These are phyloP conservation scores for Aphis gossypii DNA, from an alignment of 1,140 invertebrate genomes.

Conservation along the genomic window DNA sequence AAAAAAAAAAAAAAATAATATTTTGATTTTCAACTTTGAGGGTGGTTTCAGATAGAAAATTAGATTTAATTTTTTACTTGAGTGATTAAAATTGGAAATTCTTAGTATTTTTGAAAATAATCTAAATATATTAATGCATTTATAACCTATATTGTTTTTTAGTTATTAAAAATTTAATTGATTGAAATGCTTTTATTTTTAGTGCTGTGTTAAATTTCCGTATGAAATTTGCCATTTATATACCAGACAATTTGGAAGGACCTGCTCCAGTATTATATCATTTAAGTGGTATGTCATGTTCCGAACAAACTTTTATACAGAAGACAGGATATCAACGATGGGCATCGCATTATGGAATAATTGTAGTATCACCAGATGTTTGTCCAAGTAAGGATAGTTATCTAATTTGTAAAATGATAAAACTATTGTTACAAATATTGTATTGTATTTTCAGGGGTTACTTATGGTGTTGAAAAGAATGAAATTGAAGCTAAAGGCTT, in stretches of 20 bases:
- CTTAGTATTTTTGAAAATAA: no score
- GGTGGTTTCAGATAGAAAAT: no score
- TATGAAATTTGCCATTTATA: conserved; percentile 92
- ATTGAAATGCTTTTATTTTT: conserved; percentile 61
- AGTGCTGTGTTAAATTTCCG: conserved; percentile 81
- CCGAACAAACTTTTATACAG: conserved; percentile 94
- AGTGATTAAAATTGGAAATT: no score
- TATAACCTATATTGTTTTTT: not conserved
- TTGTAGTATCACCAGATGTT: conserved; percentile 93
- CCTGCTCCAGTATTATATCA: conserved; percentile 87
- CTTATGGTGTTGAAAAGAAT: conserved; percentile 21
- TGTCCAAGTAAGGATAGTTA: conserved; percentile 75
- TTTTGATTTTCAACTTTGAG: no score
- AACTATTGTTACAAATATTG: not conserved
- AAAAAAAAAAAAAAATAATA: no score
- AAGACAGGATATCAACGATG: conserved; percentile 92
- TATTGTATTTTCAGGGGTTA: not conserved
- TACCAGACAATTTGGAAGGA: conserved; percentile 78
- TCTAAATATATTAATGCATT: not conserved
- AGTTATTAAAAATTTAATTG: not conserved
- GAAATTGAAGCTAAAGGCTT: conserved; percentile 79
- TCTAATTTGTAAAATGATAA: not conserved
- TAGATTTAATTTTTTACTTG: no score
- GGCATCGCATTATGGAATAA: conserved; percentile 81
- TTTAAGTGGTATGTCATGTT: conserved; percentile 93